phyloP scores from a whole-genome alignment of 2,113 vertebrate species.

The Myxocyprinus asiaticus region DNA sequence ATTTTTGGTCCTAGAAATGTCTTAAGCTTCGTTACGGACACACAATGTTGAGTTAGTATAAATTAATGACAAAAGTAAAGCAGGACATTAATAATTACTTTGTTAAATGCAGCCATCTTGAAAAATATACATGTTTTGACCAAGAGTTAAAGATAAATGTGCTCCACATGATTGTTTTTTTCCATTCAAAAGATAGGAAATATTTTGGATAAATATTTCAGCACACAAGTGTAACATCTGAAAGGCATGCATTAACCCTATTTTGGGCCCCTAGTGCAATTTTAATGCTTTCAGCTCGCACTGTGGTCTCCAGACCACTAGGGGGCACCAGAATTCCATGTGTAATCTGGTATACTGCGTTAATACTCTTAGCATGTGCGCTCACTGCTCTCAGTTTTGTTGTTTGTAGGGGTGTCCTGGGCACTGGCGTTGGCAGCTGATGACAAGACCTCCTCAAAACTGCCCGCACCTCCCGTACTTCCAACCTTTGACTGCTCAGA shows the following conservation, averaged over 20 bases:
- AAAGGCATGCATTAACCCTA: conserved; percentile 10
- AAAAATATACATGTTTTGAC: conserved; percentile 6
- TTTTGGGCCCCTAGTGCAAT: background rate
- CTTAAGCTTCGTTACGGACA: background rate
- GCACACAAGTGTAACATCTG: background rate
- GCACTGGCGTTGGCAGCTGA: conserved; percentile 89
- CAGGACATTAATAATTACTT: background rate
- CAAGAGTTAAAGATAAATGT: background rate
- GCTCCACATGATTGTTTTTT: conserved; percentile 16
- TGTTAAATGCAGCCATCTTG: background rate
- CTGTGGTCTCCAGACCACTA: conserved; percentile 28
- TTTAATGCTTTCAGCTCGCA: background rate
- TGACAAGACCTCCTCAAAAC: conserved; percentile 94
- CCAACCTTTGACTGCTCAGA: conserved; percentile 87
- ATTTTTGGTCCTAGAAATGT: conserved; percentile 17
- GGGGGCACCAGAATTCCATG: conserved; percentile 42
- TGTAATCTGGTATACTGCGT: background rate
- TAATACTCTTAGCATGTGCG: conserved; percentile 73
- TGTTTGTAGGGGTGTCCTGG: conserved; percentile 78
- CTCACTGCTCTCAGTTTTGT: conserved; percentile 71
- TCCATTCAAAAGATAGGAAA: background rate
- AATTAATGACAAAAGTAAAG: conserved; percentile 1
- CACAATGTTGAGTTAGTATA: background rate
- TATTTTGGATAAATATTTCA: background rate
- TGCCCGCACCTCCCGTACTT: conserved; percentile 76